Evolutionary conservation across 1,140 invertebrate genomes (phyloP).

Genomic region (Brachionus koreanus): DNA sequence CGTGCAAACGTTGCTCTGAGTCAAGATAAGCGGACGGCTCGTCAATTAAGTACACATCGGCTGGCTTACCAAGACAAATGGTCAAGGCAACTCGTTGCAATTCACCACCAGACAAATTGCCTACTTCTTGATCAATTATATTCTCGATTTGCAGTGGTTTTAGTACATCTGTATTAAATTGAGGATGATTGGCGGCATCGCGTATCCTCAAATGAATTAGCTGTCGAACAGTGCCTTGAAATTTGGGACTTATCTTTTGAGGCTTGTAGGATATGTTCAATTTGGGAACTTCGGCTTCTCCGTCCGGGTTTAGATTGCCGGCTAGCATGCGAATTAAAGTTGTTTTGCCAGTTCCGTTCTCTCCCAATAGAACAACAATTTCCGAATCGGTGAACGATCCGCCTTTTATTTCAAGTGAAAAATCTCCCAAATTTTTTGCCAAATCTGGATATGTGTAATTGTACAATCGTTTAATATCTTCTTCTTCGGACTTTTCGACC

Average conservation of each 20-base stretch:
- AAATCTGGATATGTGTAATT: slow-evolving; percentile 88
- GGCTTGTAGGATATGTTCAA: slow-evolving; percentile 99
- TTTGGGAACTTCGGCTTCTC: slow-evolving; percentile 78
- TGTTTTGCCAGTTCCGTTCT: slow-evolving; percentile 99
- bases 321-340: slow-evolving; percentile 98
- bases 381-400: slow-evolving; percentile 99
- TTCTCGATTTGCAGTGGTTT: slow-evolving; percentile 96
- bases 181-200: slow-evolving; percentile 92
- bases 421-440: slow-evolving; percentile 71
- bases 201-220: slow-evolving; percentile 91
- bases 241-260: slow-evolving; percentile 98
- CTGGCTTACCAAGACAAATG: slow-evolving; percentile 93
- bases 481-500: slow-evolving; percentile 91
- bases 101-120: slow-evolving; percentile 98
- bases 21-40: slow-evolving; percentile 98
- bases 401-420: slow-evolving; percentile 72
- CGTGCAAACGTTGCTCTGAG: slow-evolving; percentile 98
- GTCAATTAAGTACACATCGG: slow-evolving; percentile 97
- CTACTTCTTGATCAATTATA: slow-evolving; percentile 91
- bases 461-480: slow-evolving; percentile 92
- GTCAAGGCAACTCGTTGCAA: slow-evolving; percentile 93
- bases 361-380: slow-evolving; percentile 94
- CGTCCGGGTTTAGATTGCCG: slow-evolving; percentile 85
- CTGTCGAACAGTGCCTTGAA: slow-evolving; percentile 81
- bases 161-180: slow-evolving; percentile 98